Conservation (phyloP, 2,888 invertebrate species). For the Ormyrus labotus region DNA sequence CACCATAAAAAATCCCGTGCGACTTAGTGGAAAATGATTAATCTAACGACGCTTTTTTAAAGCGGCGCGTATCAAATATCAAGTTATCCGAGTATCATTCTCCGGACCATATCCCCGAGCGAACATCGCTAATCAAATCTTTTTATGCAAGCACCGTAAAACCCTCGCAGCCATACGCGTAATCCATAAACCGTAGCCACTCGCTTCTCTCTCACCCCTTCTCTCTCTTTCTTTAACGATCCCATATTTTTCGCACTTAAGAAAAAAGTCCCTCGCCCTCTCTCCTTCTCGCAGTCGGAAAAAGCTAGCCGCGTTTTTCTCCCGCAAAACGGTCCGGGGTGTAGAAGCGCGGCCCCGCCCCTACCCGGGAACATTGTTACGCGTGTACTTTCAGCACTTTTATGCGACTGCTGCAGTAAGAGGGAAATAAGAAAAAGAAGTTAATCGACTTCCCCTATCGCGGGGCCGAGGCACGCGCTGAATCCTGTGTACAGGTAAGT, state of each 20-base stretch:
- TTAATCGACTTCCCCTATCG: conserved; percentile 40
- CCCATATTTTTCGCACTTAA: conserved; percentile 31
- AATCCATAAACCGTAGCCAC: conserved; percentile 24
- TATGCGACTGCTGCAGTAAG: not conserved
- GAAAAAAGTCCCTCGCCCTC: conserved; percentile 10
- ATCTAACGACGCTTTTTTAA: not conserved
- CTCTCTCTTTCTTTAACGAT: conserved; percentile 14
- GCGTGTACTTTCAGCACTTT: conserved; percentile 32
- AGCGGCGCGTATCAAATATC: not conserved
- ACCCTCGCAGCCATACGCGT: not conserved
- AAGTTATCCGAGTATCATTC: conserved; percentile 7
- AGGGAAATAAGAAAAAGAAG: conserved; percentile 32
- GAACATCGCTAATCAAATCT: conserved; percentile 28
- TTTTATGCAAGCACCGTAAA: conserved; percentile 13
- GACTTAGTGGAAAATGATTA: too few species aligned
- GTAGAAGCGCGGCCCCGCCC: not conserved
- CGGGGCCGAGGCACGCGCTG: not conserved
- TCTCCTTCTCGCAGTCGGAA: not conserved
- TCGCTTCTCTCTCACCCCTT: not conserved
- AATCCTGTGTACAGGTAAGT: not conserved
- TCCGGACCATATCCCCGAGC: not conserved
- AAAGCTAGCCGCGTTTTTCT: conserved; percentile 20
- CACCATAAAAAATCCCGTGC: too few species aligned
- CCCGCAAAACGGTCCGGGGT: not conserved
- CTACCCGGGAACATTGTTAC: not conserved